Evolutionary conservation across 2,888 invertebrate species (phyloP), one percentile per base, ranked within the genome.

Genomic region (Eulithis prunata): DNA sequence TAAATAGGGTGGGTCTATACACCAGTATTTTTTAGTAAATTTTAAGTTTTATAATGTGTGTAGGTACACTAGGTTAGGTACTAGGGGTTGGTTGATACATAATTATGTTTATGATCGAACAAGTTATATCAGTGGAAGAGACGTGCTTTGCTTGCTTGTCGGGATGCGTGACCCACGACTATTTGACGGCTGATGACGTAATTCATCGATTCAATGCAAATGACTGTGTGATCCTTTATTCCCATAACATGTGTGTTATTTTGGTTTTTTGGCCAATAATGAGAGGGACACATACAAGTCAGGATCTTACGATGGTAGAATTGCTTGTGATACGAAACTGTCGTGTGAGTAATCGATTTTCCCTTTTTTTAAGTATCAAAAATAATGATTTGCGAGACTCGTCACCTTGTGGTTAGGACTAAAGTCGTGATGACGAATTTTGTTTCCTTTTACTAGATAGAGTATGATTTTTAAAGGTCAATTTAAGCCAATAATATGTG

Each of bases 181-280:
- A 66, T 64, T 63, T 63, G 55, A 68, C 68, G 61, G 55, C 56
- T 45, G 54, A 57, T 71, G 66, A 68, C 62, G 69, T 63, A 69
- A 70, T 59, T 49, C 56, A 41, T 13, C 54, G 62, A 71, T 70
- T 73, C 57, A 67, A 71, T 73, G 68, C 69, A 71, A 69, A 71
- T 71, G 61, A 38, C 64, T 21, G 41, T 38, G 55, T 45, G 36
- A 56, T 64, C 64, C 68, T 68, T 55, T 63, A 66, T 66, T 71
- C 71, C 71, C 70, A 66, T 64, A 63, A 53, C 69, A 70, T 68
- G 65, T 69, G 51, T 49, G 56, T 43, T 65, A 5, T 54, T 14
- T 32, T 36, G 49, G 56, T 63, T 64, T 21, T 21, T 21, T 68
- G 36, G 62, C 64, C 68, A 68, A 64, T 53, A 68, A 67, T 68